Conservation (phyloP, 2,113 vertebrate species). For the Engraulis encrasicolus region DNA sequence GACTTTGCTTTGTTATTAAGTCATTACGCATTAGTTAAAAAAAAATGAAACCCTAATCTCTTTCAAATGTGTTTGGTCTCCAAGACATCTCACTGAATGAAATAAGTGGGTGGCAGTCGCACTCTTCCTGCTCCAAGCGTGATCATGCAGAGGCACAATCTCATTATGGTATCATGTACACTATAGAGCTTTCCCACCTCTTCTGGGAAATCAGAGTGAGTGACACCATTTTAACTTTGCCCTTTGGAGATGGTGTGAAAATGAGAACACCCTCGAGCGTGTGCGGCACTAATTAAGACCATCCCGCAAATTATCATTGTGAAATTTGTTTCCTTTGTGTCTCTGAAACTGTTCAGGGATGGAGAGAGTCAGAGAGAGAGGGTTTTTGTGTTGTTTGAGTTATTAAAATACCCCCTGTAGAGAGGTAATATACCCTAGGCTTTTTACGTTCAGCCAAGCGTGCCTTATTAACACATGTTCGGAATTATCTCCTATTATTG, state of each 20-base stretch:
- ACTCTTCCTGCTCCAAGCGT: not conserved
- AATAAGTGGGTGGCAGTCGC: not conserved
- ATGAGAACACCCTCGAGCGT: constrained; percentile 32
- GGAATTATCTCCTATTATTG: not conserved
- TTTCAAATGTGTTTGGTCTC: not conserved
- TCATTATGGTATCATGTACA: constrained; percentile 15
- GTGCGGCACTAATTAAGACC: constrained; percentile 36
- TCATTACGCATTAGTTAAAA: not conserved
- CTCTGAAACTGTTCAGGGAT: not conserved
- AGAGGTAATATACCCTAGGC: not conserved
- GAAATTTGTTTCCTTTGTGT: not conserved
- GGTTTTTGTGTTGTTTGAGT: not conserved
- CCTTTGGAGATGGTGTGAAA: constrained; percentile 21
- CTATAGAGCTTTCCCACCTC: constrained; percentile 2
- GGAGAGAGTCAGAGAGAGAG: not conserved
- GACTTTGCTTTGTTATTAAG: not conserved
- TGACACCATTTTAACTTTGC: constrained; percentile 16
- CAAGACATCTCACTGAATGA: not conserved
- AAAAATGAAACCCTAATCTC: not conserved
- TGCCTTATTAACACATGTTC: not conserved
- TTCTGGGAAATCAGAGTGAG: constrained; percentile 44
- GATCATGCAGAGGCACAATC: not conserved
- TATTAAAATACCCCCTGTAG: not conserved
- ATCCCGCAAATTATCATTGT: constrained; percentile 12
- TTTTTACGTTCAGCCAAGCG: not conserved